These are phyloP conservation scores for Danaus melanippus DNA, from an alignment of 1,140 invertebrate genomes.

Conservation along the genomic window DNA sequence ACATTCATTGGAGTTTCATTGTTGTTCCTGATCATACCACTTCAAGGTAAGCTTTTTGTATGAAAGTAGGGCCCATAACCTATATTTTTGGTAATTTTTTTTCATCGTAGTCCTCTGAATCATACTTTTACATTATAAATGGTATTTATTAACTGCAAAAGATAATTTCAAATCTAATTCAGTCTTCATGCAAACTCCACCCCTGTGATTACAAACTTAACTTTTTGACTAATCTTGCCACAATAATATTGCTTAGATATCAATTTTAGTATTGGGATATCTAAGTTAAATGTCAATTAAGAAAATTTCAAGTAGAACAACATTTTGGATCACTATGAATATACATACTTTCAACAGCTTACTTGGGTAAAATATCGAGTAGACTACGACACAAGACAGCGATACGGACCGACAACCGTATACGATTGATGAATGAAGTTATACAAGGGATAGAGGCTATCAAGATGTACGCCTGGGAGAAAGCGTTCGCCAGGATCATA, in stretches of 20 bases:
- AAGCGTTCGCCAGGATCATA: conserved; percentile 83
- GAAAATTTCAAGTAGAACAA: too few relatives aligned
- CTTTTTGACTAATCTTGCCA: too few relatives aligned
- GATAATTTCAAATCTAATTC: too few relatives aligned
- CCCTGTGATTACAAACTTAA: too few relatives aligned
- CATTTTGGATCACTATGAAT: too few relatives aligned
- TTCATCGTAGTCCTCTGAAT: too few relatives aligned
- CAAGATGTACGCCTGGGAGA: conserved; percentile 95
- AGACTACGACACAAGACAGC: conserved; percentile 72
- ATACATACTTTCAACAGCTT: conserved; percentile 61
- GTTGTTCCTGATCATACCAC: conserved; percentile 85
- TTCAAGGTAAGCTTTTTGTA: conserved; percentile 77
- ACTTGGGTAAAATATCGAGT: conserved; percentile 79
- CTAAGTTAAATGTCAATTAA: too few relatives aligned
- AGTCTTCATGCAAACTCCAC: too few relatives aligned
- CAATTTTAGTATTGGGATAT: too few relatives aligned
- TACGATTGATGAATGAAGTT: conserved; percentile 88
- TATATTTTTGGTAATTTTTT: neutral
- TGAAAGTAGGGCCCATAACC: neutral
- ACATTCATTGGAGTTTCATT: conserved; percentile 84
- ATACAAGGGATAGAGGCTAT: conserved; percentile 85
- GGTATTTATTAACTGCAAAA: too few relatives aligned
- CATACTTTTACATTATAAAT: too few relatives aligned
- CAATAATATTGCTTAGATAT: too few relatives aligned
- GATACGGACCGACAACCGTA: conserved; percentile 83